Evolutionary conservation across 1,140 invertebrate species (phyloP), one percentile per base, ranked within the genome.

Genomic region (Dendrolimus punctatus): DNA sequence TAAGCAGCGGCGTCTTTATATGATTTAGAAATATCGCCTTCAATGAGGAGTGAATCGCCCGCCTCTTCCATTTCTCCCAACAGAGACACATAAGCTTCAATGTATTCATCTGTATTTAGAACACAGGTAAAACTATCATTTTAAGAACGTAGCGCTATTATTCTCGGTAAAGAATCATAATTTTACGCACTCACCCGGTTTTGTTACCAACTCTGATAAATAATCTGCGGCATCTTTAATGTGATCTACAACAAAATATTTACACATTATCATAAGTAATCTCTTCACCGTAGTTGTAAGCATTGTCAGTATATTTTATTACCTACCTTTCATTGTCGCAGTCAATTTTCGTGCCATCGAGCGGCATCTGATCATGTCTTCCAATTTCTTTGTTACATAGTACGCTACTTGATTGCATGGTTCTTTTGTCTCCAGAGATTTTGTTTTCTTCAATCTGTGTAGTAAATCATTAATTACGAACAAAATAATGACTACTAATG

Each of bases 1-100:
- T 80, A 80, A 40, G 56, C 53, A 5, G 74, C 73, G 4, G 73
- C 65, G 37, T 84, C 77, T 38, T 71, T 73, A 46, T 76, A 68
- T 5, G 80, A 68, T 55, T 80, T 85, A 9, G 71, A 61, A 39
- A 78, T 76, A n/a, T 69, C 58, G 50, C 77, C 76, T 53, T 76
- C 73, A 6, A 85, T 63, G 7, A 85, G 61, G 4, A 69, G 55
- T 0, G 43, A 47, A 38, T 78, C 76, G 2, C 77, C 80, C 8
- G 71, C 65, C 2, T 64, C 55, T 51, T 85, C 80, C 71, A 80
- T 80, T 67, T 80, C 79, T 44, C 58, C 68, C 6, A 85, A 54
- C 40, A 85, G 53, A 5, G 69, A 57, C n/a, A 79, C 64, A 48
- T 79, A 82, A 8, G 78, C 79, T 50, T 80, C 76, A n/a, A 82